phyloP scores from a whole-genome alignment of 1,140 invertebrate species.

The Stegodyphus mimosarum region DNA sequence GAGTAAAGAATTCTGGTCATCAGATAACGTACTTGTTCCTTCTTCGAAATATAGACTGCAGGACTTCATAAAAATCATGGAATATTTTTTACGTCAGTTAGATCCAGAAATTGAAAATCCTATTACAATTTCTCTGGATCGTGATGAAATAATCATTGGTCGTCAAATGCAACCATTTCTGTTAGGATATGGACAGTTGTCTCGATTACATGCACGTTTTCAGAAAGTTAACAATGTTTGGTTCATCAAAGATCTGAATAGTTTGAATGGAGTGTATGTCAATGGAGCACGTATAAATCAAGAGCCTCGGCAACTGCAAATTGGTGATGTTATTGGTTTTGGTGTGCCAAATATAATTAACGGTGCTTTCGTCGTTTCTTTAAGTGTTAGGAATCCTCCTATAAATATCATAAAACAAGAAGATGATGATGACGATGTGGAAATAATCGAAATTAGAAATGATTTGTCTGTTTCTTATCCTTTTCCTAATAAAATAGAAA shows the following conservation, averaged over 20 bases:
- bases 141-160: constrained; percentile 29
- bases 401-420: neutral
- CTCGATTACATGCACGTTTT: constrained; percentile 32
- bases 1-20: no score
- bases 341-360: neutral
- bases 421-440: constrained; percentile 10
- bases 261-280: constrained; percentile 45
- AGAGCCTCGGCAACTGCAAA: neutral
- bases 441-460: neutral
- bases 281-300: neutral
- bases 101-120: neutral
- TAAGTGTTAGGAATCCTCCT: neutral
- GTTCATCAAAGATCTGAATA: constrained; percentile 38
- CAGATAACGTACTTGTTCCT: no score
- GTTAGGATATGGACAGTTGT: constrained; percentile 1
- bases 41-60: no score
- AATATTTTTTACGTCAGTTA: neutral
- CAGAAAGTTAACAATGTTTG: neutral
- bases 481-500: neutral
- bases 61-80: neutral
- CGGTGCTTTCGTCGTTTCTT: constrained; percentile 3
- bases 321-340: constrained; percentile 48
- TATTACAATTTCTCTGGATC: neutral
- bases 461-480: no score
- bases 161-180: neutral